phyloP scores from a whole-genome alignment of 2,113 vertebrate genomes.

The Callopanchax toddi region DNA sequence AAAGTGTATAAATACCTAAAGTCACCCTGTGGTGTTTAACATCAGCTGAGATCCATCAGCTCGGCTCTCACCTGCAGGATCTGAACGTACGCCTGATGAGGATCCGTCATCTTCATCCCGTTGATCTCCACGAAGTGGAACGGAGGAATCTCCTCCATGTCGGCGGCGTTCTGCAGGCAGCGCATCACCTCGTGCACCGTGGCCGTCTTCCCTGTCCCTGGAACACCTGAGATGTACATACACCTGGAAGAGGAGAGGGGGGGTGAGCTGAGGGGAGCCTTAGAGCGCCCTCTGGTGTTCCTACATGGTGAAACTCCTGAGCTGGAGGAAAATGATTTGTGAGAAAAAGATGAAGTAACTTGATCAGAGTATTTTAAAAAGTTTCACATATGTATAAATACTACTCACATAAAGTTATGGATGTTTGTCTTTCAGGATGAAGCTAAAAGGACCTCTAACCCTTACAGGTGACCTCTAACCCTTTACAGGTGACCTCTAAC shows the following conservation, averaged over 20 bases:
- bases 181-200: conserved; percentile 91
- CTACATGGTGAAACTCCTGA: no score
- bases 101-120: conserved; percentile 98
- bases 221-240: conserved; percentile 98
- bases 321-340: no score
- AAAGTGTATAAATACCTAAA: no score
- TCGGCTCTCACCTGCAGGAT: conserved; percentile 85
- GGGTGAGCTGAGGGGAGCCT: not conserved
- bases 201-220: conserved; percentile 96
- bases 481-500: no score
- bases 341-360: no score
- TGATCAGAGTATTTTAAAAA: no score
- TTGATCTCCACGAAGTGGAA: conserved; percentile 92
- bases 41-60: not conserved
- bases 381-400: no score
- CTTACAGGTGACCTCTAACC: no score
- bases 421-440: no score
- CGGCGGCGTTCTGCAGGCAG: conserved; percentile 85
- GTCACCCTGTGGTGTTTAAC: no score
- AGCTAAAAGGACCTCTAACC: no score
- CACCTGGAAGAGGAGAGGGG: conserved; percentile 78
- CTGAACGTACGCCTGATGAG: conserved; percentile 94
- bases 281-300: not conserved
- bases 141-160: conserved; percentile 82
- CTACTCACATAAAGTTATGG: no score